Base-by-base conservation (phyloP, 2,888 invertebrate species). In the Sarcophaga variegata region DNA sequence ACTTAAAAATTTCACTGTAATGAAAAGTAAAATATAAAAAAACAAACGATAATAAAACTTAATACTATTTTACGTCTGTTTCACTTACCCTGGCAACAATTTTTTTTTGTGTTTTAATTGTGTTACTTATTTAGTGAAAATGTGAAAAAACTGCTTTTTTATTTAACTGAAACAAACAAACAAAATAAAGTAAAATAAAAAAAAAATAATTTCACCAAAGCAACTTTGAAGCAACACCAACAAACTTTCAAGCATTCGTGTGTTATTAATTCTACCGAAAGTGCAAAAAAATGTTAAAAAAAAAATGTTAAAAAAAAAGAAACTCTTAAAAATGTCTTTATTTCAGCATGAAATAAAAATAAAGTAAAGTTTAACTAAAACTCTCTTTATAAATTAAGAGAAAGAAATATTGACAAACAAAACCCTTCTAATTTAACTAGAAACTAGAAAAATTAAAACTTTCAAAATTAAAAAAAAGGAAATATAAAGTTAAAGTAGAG, bases 81-180 rank as follows among this genome's bases (percentile, higher is more conserved):
- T 14, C 59, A 78, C 71, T 54, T 70, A 25, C 27, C 14, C 25
- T 82, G 47, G 25, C 20, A 64, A 82, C 64, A 62, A 25, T 49
- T 63, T 71, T 22, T 60, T 74, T 45, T 22, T 66, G 75, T 69
- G 17, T 81, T 59, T 63, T 37, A 37, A 45, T 37, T 70, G 49
- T 79, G 71, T 75, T 66, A 54, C 70, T 81, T 72, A 45, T 77
- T 83, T 67, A 79, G 84, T 76, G 84, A 87, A 87, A 81, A 83
- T 66, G 59, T 79, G 59, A 74, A 80, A 83, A 86, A 45, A 59
- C 22, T 37, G 64, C 20, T 20, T 66, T 75, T 78, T 45, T 37
- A 37, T 37, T 54, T 54, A 54, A 54, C 54, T 54, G 54, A 54
- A 54, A 54, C 54, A 54, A 54, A 54, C 54, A 54, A 54, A 54